Base-by-base conservation (phyloP, 1,140 invertebrate species). In the Cecropterus lyciades region DNA sequence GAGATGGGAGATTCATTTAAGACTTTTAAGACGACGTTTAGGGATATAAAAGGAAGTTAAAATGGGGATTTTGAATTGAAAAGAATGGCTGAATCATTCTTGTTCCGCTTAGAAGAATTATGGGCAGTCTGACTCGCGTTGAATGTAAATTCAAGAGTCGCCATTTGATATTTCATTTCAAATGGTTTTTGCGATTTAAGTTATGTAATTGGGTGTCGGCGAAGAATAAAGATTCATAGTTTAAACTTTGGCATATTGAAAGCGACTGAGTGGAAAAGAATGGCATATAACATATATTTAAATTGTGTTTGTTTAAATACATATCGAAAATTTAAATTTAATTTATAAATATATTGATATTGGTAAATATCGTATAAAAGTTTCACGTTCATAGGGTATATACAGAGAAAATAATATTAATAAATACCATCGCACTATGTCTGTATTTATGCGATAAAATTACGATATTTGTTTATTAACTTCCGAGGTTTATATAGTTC, bases 1-100 rank as follows among this genome's bases (percentile, higher is more conserved):
- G 68, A 75, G 76, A 67, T 52, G 65, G 51, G 70, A 79, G 81
- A 87, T 85, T 87, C 79, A 81, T 85, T 83, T 79, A 77, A 82
- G 79, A 81, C 75, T 68, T 73, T n/a, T 79, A 77, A 76, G 75
- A 66, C 69, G 69, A 63, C 72, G 65, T 77, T 67, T 56, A 65
- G 77, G 69, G 69, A 72, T 77, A 70, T 63, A 80, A 84, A 74
- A 74, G 73, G 70, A 75, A 75, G 65, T 75, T 73, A 63, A 70
- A 80, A 79, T 66, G 70, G 70, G 67, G 67, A 77, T 80, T 83
- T 72, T 59, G 63, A 73, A 74, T 75, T 78, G 65, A 80, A 83
- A 82, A 82, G 73, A 82, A 83, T 75, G 69, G 73, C 40, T 65
- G 66, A 70, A 65, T 70, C 60, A 74, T 70, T 67, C 69, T 67